These are phyloP conservation scores for Napeogenes inachia DNA, from an alignment of 2,888 invertebrate species.

Conservation along the genomic window DNA sequence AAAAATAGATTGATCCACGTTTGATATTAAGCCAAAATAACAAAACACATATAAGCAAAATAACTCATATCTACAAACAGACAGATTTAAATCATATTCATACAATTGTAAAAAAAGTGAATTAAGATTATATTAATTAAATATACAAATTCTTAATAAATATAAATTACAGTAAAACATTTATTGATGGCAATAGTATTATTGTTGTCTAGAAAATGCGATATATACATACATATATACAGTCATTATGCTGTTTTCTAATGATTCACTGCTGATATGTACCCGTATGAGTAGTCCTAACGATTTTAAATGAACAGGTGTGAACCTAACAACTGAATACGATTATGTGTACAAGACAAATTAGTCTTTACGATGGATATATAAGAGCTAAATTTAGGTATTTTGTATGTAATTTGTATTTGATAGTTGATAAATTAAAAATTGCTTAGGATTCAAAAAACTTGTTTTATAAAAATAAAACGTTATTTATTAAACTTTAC, in stretches of 20 bases:
- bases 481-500: neutral
- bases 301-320: slow-evolving; percentile 39
- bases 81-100: no score
- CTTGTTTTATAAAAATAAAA: slow-evolving; percentile 9
- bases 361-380: neutral
- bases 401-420: slow-evolving; percentile 13
- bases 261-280: slow-evolving; percentile 17
- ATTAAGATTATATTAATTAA: no score
- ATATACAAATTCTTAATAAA: no score
- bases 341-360: slow-evolving; percentile 14
- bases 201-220: slow-evolving; percentile 8
- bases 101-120: no score
- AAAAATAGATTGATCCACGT: no score
- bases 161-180: neutral
- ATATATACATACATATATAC: neutral
- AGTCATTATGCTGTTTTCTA: slow-evolving; percentile 28
- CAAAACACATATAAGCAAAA: no score
- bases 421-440: slow-evolving; percentile 30
- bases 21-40: no score
- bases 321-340: slow-evolving; percentile 9
- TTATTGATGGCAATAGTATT: neutral
- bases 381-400: slow-evolving; percentile 12
- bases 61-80: no score
- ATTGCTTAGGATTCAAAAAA: slow-evolving; percentile 17
- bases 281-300: slow-evolving; percentile 19